Percentiles rank a stretch among this genome's conserved stretches.
phyloP scores from a whole-genome alignment of 2,888 invertebrate genomes.

The Gastracanthus pulcherrimus region DNA sequence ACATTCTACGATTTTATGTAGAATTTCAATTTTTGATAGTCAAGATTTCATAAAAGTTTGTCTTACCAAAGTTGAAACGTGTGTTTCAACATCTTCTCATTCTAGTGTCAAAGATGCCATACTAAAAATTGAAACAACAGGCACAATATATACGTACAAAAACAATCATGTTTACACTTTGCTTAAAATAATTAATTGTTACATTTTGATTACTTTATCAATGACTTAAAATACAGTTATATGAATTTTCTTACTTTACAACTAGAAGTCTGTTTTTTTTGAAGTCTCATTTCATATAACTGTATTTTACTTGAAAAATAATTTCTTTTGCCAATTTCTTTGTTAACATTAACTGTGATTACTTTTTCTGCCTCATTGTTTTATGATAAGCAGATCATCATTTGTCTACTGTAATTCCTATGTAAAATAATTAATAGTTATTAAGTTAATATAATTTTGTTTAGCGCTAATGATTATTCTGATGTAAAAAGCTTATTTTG shows the following conservation, averaged over 20 bases:
- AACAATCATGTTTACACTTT: constrained; percentile 10
- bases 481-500: neutral
- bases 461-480: neutral
- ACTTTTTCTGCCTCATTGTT: constrained; percentile 33
- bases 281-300: too few species aligned
- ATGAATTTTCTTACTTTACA: neutral
- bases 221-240: constrained; percentile 29
- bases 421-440: constrained; percentile 42
- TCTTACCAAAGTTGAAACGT: constrained; percentile 57
- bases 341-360: constrained; percentile 47
- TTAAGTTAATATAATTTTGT: constrained; percentile 21
- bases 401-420: constrained; percentile 24
- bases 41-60: constrained; percentile 30
- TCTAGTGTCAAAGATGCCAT: constrained; percentile 58
- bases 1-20: constrained; percentile 38
- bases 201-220: neutral
- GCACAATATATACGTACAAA: constrained; percentile 15
- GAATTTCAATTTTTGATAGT: constrained; percentile 32
- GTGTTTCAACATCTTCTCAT: constrained; percentile 43
- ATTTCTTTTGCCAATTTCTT: constrained; percentile 36
- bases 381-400: constrained; percentile 5
- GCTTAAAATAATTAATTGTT: neutral
- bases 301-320: constrained; percentile 19
- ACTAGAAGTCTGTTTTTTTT: too few species aligned
- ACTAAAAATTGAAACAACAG: constrained; percentile 42